Conservation (phyloP, 2,888 invertebrate genomes). For the Ceratothoa steindachneri region DNA sequence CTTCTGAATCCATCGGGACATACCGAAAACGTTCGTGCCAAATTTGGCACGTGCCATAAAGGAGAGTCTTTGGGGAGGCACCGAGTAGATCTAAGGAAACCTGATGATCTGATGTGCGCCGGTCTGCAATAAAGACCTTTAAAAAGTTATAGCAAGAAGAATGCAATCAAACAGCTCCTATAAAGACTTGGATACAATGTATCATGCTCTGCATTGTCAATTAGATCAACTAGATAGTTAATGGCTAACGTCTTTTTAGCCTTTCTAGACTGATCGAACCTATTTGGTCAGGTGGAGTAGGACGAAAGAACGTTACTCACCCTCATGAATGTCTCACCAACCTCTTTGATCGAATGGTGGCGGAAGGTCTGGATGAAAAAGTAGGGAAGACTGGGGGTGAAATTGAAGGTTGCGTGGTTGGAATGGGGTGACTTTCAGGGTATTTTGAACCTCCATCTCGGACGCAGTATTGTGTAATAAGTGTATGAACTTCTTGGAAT, state of each 20-base stretch:
- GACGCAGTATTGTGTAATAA: constrained; percentile 25
- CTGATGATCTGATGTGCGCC: neutral
- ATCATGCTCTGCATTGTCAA: neutral
- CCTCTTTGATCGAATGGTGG: neutral
- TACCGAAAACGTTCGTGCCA: neutral
- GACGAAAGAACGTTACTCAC: too few species aligned
- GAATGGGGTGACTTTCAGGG: neutral
- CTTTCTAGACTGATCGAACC: too few species aligned
- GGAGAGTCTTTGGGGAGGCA: neutral
- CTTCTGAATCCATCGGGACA: neutral
- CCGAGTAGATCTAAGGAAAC: neutral
- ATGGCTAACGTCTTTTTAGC: too few species aligned
- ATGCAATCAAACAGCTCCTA: neutral
- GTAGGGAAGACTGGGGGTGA: neutral
- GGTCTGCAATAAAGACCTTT: neutral
- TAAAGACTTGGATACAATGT: neutral
- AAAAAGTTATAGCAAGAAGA: neutral
- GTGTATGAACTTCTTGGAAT: constrained; percentile 15
- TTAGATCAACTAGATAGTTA: too few species aligned
- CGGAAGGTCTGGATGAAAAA: neutral
- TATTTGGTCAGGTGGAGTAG: too few species aligned
- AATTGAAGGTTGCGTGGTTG: neutral
- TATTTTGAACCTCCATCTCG: neutral
- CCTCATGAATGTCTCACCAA: neutral
- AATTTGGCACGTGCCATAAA: neutral